Percentiles rank a stretch among this genome's conserved stretches.
phyloP scores from a whole-genome alignment of 2,888 invertebrate species.

The Perizoma affinitatum region DNA sequence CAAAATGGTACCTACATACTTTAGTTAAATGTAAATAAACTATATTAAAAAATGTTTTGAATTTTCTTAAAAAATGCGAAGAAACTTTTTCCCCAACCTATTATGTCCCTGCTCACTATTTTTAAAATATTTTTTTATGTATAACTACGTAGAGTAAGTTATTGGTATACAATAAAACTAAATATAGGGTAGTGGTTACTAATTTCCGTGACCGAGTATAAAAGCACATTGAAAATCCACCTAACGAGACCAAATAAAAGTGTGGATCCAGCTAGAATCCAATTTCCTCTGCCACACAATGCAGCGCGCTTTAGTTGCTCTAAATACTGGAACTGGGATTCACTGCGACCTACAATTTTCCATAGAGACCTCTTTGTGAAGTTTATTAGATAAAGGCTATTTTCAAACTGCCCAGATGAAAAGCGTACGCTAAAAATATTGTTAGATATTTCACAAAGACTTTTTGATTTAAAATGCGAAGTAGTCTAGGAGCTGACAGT shows the following conservation, averaged over 20 bases:
- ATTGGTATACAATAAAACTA: too few species aligned
- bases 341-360: constrained; percentile 24
- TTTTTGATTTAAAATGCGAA: constrained; percentile 1
- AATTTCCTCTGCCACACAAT: constrained; percentile 55
- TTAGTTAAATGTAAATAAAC: too few species aligned
- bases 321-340: constrained; percentile 39
- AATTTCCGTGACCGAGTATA: constrained; percentile 16
- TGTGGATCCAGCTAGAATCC: constrained; percentile 39
- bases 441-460: constrained; percentile 5
- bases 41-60: too few species aligned
- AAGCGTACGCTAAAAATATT: constrained; percentile 1
- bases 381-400: constrained; percentile 19
- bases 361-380: constrained; percentile 18
- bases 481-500: neutral
- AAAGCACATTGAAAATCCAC: constrained; percentile 27
- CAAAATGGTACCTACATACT: too few species aligned
- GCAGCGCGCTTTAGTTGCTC: constrained; percentile 43
- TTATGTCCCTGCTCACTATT: too few species aligned
- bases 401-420: constrained; percentile 6
- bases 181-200: neutral
- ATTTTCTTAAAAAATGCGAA: too few species aligned
- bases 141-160: too few species aligned
- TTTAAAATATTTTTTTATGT: too few species aligned
- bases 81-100: too few species aligned
- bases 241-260: constrained; percentile 31